Base-by-base conservation (phyloP, 1,140 invertebrate genomes). In the Lepidotrigona ventralis region DNA sequence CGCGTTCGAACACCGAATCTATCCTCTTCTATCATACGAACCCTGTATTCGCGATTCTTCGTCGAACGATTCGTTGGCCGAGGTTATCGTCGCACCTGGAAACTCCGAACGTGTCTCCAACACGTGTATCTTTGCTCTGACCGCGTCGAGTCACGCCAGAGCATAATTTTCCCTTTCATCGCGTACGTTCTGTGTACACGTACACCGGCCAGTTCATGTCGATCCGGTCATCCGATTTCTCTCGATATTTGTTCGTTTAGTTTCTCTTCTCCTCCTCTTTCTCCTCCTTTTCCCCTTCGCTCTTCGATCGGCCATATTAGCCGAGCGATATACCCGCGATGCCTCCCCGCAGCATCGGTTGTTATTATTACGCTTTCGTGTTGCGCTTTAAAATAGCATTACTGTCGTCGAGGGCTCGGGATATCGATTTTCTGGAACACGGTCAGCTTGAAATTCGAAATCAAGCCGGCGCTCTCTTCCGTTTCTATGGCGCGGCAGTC, bases 331-430 rank as follows among this genome's bases (percentile, higher is more conserved):
- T 46, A 46, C 0, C 39, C 39, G 19, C 75, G 69, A 46, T 46
- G 53, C 5, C 23, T 29, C 17, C 15, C 11, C 56, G 33, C n/a
- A 39, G 75, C 39, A 58, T 11, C 58, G 23, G 66, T 82, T 71
- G 81, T 83, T 83, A 83, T 79, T 83, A 83, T 83, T 83, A 83
- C 76, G 56, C 77, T 83, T 73, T 79, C 82, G 76, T 79, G 82
- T 79, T 46, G 76, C 76, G 76, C 81, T 79, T 73, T 73, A 73
- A 83, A 83, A 83, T 83, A 83, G 82, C 82, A 72, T 83, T 71
- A 60, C 54, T 26, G 56, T 77, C 56, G 56, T 29, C 64, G 76
- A 60, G 23, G 58, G 68, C 66, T 70, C 33, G 56, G 39, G 26
- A 54, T 83, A 83, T 83, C 68, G 82, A 83, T 83, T 83, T 79